Percentiles rank a stretch among this genome's conserved stretches.
phyloP scores from a whole-genome alignment of 2,888 invertebrate genomes.

The Bedellia somnulentella region DNA sequence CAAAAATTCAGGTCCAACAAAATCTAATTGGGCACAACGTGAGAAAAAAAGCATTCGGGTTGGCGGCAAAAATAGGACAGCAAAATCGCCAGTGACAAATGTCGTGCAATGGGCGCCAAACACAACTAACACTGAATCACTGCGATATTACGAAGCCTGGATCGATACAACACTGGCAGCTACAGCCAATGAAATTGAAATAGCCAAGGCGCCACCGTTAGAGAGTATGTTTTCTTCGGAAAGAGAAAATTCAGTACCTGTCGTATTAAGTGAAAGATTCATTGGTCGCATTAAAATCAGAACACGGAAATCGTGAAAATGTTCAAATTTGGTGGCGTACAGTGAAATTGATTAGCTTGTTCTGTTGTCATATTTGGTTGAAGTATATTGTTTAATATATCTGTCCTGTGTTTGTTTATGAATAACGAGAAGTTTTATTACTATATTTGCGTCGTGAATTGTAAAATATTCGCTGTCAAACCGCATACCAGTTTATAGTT shows the following conservation, averaged over 20 bases:
- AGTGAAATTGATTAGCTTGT: background rate
- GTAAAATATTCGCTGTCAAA: too few relatives aligned
- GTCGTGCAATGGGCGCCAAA: conserved; percentile 35
- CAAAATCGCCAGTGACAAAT: conserved; percentile 25
- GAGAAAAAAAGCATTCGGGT: conserved; percentile 6
- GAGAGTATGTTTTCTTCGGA: background rate
- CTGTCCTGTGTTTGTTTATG: too few relatives aligned
- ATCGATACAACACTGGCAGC: conserved; percentile 31
- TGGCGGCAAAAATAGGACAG: too few relatives aligned
- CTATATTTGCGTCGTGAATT: too few relatives aligned
- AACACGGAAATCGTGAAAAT: too few relatives aligned
- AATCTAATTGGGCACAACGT: conserved; percentile 2
- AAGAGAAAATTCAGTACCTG: background rate
- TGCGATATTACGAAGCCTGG: conserved; percentile 46
- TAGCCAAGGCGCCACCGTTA: background rate
- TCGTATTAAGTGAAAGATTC: background rate
- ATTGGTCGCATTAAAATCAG: background rate
- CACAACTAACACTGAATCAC: conserved; percentile 21
- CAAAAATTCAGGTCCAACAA: conserved; percentile 11
- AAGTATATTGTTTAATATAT: too few relatives aligned
- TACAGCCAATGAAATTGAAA: background rate
- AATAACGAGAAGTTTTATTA: too few relatives aligned
- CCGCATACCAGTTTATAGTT: too few relatives aligned
- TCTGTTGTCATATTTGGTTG: background rate
- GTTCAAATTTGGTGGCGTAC: background rate